Evolutionary conservation across 2,797 vertebrate species (phyloP).

Genomic region (Stomatorhinus walkeri): DNA sequence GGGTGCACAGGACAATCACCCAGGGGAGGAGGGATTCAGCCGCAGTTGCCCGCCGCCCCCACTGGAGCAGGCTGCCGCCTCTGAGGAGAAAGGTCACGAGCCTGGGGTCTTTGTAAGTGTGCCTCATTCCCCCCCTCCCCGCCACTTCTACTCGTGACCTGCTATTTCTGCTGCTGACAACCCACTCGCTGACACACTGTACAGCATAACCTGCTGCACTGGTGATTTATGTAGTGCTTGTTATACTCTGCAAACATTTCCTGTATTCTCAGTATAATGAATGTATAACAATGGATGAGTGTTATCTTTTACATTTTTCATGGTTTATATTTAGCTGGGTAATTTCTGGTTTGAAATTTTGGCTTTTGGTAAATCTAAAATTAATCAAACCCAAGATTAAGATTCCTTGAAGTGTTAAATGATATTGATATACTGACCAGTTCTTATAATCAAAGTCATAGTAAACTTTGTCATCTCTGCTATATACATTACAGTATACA

Average conservation of each 20-base stretch:
- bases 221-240: neutral
- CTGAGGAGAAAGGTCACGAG: conserved; percentile 41
- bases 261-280: neutral
- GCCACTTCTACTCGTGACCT: neutral
- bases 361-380: neutral
- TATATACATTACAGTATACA: too few relatives aligned
- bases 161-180: neutral
- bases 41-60: conserved; percentile 74
- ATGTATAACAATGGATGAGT: neutral
- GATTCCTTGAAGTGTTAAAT: neutral
- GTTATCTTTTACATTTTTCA: neutral
- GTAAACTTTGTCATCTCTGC: too few relatives aligned
- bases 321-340: neutral
- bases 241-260: neutral
- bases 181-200: neutral
- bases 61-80: conserved; percentile 36
- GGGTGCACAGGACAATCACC: conserved; percentile 71
- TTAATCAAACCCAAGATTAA: neutral
- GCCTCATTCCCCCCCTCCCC: neutral
- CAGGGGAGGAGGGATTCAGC: conserved; percentile 65
- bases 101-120: conserved; percentile 85
- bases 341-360: neutral
- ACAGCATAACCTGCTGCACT: neutral
- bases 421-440: neutral
- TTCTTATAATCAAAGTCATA: neutral